Conservation (phyloP, 2,888 invertebrate genomes). For the Acleris holmiana region DNA sequence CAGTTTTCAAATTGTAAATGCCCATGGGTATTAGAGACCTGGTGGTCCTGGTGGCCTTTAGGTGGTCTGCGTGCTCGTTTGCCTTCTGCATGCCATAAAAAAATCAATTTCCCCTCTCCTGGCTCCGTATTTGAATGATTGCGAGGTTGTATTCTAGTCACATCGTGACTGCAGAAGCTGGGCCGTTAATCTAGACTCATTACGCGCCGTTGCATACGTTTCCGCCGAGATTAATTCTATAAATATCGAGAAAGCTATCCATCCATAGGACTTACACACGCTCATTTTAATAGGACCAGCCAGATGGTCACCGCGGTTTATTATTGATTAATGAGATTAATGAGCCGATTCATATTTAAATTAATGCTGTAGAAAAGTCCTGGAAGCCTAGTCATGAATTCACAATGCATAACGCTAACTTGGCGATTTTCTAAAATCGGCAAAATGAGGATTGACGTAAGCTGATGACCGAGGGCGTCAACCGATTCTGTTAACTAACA, state of each 20-base stretch:
- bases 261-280: constrained; percentile 44
- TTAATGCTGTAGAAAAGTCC: too few relatives aligned
- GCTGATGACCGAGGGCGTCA: too few relatives aligned
- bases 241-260: constrained; percentile 50
- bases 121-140: neutral
- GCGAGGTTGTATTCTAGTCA: constrained; percentile 3
- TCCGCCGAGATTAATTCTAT: constrained; percentile 48
- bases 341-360: too few relatives aligned
- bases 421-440: too few relatives aligned
- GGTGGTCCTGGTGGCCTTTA: too few relatives aligned
- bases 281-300: constrained; percentile 49
- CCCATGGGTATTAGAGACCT: too few relatives aligned
- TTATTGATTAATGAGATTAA: neutral
- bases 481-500: too few relatives aligned
- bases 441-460: too few relatives aligned
- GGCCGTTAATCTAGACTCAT: constrained; percentile 43
- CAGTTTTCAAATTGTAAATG: too few relatives aligned
- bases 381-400: too few relatives aligned
- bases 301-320: constrained; percentile 10
- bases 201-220: constrained; percentile 41
- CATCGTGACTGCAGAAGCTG: constrained; percentile 6
- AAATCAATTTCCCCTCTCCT: neutral
- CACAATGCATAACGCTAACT: too few relatives aligned
- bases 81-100: neutral
- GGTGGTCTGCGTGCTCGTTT: too few relatives aligned